Evolutionary conservation across 2,113 vertebrate species (phyloP).

Genomic region (Budorcas taxicolor): DNA sequence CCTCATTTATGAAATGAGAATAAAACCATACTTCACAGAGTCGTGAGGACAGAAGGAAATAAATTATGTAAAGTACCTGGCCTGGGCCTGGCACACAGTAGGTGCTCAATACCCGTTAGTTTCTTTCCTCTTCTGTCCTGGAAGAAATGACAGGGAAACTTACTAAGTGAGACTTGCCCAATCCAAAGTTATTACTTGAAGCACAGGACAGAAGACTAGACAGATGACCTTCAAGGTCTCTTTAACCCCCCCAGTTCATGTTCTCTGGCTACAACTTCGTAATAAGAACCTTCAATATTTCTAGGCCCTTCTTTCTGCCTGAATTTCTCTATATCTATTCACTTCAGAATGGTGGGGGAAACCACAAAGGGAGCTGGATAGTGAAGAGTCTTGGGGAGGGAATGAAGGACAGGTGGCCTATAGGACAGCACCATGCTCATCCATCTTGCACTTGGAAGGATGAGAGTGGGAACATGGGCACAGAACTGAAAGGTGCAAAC

Average conservation of each 20-base stretch:
- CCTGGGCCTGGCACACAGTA: slow-evolving; percentile 74
- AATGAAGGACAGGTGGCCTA: neutral
- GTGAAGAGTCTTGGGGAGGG: neutral
- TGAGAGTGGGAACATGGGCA: neutral
- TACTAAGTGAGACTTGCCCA: slow-evolving; percentile 72
- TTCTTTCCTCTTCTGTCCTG: slow-evolving; percentile 75
- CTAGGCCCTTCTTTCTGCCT: slow-evolving; percentile 6
- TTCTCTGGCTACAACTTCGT: neutral
- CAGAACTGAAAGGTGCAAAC: neutral
- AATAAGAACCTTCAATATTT: neutral
- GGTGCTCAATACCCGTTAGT: slow-evolving; percentile 74
- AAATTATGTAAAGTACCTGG: slow-evolving; percentile 74
- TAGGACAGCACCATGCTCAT: neutral
- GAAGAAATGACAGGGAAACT: slow-evolving; percentile 74
- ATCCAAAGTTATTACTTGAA: slow-evolving; percentile 61
- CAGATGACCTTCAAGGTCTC: slow-evolving; percentile 30
- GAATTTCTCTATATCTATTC: neutral
- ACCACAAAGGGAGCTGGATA: neutral
- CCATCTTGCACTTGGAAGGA: neutral
- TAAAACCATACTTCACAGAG: slow-evolving; percentile 63
- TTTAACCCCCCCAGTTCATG: neutral
- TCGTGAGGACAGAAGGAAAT: slow-evolving; percentile 72
- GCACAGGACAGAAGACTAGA: slow-evolving; percentile 53
- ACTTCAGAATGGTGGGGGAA: neutral
- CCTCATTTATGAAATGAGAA: slow-evolving; percentile 63